These are phyloP conservation scores for Lipophrys pholis DNA, from an alignment of 2,113 vertebrate species.

Conservation along the genomic window DNA sequence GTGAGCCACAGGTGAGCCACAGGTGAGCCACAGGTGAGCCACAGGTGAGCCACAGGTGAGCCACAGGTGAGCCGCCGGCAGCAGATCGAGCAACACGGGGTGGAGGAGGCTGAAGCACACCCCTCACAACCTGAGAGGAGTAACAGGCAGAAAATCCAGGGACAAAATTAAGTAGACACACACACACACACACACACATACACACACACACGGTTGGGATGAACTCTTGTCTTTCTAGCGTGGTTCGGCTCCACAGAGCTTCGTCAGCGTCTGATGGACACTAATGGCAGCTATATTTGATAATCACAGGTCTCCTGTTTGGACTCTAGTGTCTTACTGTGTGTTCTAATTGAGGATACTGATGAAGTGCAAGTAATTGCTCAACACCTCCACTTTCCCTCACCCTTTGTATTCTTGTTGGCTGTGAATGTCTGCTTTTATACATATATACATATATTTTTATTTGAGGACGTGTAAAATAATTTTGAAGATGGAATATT, in stretches of 20 bases:
- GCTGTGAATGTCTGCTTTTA: constrained; percentile 81
- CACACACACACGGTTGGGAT: constrained; percentile 28
- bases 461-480: constrained; percentile 89
- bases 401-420: constrained; percentile 60
- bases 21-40: too few species aligned
- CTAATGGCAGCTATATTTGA: constrained; percentile 79
- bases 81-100: too few species aligned
- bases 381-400: neutral
- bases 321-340: constrained; percentile 69
- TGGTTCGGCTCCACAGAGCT: too few species aligned
- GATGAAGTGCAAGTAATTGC: constrained; percentile 81
- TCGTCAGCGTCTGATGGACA: too few species aligned
- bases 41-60: too few species aligned
- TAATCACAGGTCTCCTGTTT: constrained; percentile 70
- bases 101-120: too few species aligned
- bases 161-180: too few species aligned
- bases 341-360: constrained; percentile 20
- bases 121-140: too few species aligned
- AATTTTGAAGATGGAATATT: constrained; percentile 93
- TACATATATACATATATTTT: constrained; percentile 88
- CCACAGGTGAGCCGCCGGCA: too few species aligned
- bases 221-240: too few species aligned
- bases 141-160: too few species aligned
- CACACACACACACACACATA: constrained; percentile 71
- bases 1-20: too few species aligned